phyloP scores from a whole-genome alignment of 2,888 invertebrate species.

The Nephrotoma guestfalica region DNA sequence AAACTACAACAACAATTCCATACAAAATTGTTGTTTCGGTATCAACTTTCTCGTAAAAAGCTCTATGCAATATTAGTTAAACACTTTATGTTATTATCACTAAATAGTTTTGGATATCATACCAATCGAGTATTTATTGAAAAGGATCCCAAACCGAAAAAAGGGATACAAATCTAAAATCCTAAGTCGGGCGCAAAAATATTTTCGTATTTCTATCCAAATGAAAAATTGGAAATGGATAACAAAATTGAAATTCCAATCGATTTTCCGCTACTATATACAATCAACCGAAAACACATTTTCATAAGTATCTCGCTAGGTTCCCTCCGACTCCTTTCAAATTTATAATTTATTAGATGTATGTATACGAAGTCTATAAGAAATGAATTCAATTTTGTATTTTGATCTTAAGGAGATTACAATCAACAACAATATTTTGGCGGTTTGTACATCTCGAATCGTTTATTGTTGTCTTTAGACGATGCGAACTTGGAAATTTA shows the following conservation, averaged over 20 bases:
- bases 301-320: no score
- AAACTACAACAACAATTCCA: neutral
- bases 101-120: neutral
- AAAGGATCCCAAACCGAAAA: neutral
- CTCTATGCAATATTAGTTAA: neutral
- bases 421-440: no score
- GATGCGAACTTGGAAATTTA: no score
- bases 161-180: neutral
- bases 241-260: neutral
- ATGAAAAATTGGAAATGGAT: neutral
- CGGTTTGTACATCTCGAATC: no score
- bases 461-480: no score
- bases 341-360: neutral
- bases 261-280: neutral
- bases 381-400: no score
- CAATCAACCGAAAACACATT: neutral
- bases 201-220: neutral
- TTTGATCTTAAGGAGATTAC: no score
- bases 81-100: neutral
- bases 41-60: neutral
- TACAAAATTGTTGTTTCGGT: neutral
- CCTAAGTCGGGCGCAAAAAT: neutral
- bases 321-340: neutral
- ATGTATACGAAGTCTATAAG: no score
- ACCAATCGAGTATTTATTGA: neutral